Base-by-base conservation (phyloP, 2,797 vertebrate genomes). In the Steatocranus sp. region DNA sequence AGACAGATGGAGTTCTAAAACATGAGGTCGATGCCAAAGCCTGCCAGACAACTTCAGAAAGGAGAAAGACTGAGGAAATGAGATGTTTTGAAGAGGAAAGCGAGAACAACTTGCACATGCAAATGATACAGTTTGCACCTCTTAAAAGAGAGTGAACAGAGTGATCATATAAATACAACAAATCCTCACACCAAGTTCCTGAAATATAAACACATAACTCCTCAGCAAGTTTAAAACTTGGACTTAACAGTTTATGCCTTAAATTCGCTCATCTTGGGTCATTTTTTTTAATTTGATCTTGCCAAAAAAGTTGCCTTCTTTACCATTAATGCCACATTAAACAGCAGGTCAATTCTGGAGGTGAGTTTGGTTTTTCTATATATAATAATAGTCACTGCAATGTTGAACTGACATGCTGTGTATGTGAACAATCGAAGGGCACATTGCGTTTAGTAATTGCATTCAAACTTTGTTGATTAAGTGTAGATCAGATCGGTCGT, bases 391-490 rank as follows among this genome's bases (percentile, higher is more conserved):
- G 17, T 81, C 38, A 17, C n/a, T 50, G 20, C 3, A 46, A 14
- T 46, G 56, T 51, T 79, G 10, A 63, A 61, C 25, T 25, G 54
- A 79, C 18, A 34, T n/a, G 17, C 11, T 54, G 9, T 34, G 5
- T 10, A 17, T 56, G 34, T 46, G 78, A 81, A 73, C n/a, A 36
- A 17, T 36, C 8, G 5, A 18, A 30, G 43, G 32, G 41, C n/a
- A 25, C 4, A 9, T 70, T 76, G 75, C 6, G 8, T 53, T 17
- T 27, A 66, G 12, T 84, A 70, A 85, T 82, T 27, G 73, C 41
- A 86, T 74, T 83, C 51, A 86, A 54, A 82, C 75, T 30, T 54
- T 68, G 54, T 8, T 78, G 75, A 84, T 85, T 73, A 73, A 76
- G 54, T 56, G 61, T 50, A 53, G 58, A 76, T 80, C 68, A 34